A percentile compares a stretch with the other conserved stretches of the same genome.
phyloP scores from a whole-genome alignment of 2,888 invertebrate species.

The Luffia ferchaultella region DNA sequence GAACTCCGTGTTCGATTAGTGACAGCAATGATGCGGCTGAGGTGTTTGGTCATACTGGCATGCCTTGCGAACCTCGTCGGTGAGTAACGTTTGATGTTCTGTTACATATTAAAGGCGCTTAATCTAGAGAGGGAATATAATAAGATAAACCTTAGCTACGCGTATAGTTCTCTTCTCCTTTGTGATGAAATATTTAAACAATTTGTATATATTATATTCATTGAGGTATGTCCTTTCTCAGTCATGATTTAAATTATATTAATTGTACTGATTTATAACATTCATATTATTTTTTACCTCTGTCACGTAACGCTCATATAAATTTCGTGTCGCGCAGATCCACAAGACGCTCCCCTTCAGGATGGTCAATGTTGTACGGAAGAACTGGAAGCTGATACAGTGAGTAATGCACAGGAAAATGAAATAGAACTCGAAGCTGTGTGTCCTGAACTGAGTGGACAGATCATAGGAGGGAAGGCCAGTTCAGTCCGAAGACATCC shows the following conservation, averaged over 20 bases:
- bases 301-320: no score
- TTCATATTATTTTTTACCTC: no score
- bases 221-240: no score
- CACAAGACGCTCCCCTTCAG: conserved; percentile 7
- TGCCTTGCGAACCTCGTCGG: conserved; percentile 21
- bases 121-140: no score
- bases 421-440: conserved; percentile 22
- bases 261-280: no score
- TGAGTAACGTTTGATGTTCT: conserved; percentile 19
- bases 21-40: background rate
- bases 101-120: no score
- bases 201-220: no score
- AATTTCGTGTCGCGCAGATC: conserved; percentile 13
- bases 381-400: conserved; percentile 30
- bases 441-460: conserved; percentile 51
- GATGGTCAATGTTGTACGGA: conserved; percentile 20
- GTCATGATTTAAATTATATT: no score
- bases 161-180: no score
- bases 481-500: conserved; percentile 49
- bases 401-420: conserved; percentile 16
- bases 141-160: no score
- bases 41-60: conserved; percentile 2
- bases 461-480: conserved; percentile 50
- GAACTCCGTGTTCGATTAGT: background rate
- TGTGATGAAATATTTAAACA: no score